Percentiles rank a stretch among this genome's conserved stretches.
Conservation (phyloP, 2,797 vertebrate species). For the Halcyon leucocephala region DNA sequence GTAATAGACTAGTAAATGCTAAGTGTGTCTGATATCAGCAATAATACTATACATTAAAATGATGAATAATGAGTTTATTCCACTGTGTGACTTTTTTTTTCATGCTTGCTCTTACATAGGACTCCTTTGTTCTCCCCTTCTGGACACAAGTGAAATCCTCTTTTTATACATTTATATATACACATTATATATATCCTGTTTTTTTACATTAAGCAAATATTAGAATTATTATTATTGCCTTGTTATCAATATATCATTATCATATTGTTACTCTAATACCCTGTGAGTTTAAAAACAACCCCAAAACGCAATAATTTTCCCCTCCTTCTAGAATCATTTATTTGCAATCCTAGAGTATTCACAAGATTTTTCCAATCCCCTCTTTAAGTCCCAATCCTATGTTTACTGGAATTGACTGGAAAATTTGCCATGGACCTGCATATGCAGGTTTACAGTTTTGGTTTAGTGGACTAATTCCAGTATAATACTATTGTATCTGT, state of each 20-base stretch:
- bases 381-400: neutral
- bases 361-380: neutral
- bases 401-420: neutral
- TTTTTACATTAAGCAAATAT: neutral
- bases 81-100: neutral
- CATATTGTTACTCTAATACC: neutral
- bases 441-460: neutral
- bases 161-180: neutral
- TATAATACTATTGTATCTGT: neutral
- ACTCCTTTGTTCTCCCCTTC: neutral
- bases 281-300: neutral
- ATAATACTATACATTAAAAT: neutral
- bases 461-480: constrained; percentile 7
- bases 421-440: neutral
- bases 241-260: neutral
- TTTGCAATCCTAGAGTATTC: neutral
- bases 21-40: neutral
- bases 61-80: neutral
- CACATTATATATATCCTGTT: neutral
- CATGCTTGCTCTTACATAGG: neutral
- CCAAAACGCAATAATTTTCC: too few relatives aligned
- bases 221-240: neutral
- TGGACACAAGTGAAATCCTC: neutral
- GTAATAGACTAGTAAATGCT: neutral
- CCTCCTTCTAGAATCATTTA: neutral